phyloP scores from a whole-genome alignment of 2,797 vertebrate genomes.

The Syngnathus rostellatus region DNA sequence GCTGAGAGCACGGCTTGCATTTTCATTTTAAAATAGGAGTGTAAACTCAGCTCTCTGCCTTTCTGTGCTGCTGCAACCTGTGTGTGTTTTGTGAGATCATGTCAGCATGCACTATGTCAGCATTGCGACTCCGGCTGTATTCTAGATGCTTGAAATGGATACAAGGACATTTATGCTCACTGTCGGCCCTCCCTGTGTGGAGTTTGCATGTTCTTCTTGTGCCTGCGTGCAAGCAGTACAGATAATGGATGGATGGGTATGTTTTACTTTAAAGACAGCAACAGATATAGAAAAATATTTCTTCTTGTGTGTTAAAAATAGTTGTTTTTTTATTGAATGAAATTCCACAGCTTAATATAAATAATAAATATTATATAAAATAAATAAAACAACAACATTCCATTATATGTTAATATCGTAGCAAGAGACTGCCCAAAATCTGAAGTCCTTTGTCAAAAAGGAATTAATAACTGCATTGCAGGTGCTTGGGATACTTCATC shows the following conservation, averaged over 20 bases:
- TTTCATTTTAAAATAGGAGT: neutral
- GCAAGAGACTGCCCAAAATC: neutral
- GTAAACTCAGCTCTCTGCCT: neutral
- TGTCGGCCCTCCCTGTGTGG: too few relatives aligned
- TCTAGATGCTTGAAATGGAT: neutral
- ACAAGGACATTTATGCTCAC: neutral
- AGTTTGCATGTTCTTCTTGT: too few relatives aligned
- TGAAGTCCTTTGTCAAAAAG: neutral
- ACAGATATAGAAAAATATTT: neutral
- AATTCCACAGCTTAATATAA: neutral
- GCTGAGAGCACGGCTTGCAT: neutral
- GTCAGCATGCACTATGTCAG: neutral
- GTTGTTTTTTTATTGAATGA: neutral
- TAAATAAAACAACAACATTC: neutral
- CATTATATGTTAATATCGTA: neutral
- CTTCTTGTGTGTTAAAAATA: neutral
- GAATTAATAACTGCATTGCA: neutral
- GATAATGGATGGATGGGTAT: too few relatives aligned
- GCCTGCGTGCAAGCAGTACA: too few relatives aligned
- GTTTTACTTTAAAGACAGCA: neutral
- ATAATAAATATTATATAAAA: slow-evolving; percentile 3
- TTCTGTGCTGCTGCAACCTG: neutral
- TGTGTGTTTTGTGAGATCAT: neutral
- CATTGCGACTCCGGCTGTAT: neutral
- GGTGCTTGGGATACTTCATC: slow-evolving; percentile 6